Percentiles rank a stretch among this genome's conserved stretches.
Evolutionary conservation across 1,140 invertebrate genomes (phyloP).

Genomic region (Drosophila watanabei): DNA sequence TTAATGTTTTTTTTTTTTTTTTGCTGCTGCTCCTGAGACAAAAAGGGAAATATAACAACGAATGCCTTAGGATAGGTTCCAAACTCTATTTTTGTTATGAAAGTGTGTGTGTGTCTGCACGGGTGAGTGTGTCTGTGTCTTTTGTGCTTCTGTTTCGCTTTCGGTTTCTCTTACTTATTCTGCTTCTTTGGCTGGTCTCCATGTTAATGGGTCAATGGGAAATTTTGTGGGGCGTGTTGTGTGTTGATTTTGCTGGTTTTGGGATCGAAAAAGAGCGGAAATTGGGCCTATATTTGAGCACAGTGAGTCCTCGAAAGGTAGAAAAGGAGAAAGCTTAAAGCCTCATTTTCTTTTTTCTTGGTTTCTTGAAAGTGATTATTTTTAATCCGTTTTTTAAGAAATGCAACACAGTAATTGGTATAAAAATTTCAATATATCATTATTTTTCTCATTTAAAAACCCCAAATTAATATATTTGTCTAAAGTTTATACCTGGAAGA

Average conservation of each 20-base stretch:
- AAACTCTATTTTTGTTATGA: slow-evolving; percentile 62
- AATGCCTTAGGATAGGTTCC: slow-evolving; percentile 77
- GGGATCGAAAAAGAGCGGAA: slow-evolving; percentile 33
- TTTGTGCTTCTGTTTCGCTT: slow-evolving; percentile 34
- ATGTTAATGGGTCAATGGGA: slow-evolving; percentile 81
- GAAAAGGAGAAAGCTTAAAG: background rate
- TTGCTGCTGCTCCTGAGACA: slow-evolving; percentile 5
- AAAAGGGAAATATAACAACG: slow-evolving; percentile 47
- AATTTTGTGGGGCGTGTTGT: slow-evolving; percentile 66
- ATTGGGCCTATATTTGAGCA: slow-evolving; percentile 21
- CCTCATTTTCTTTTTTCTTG: too few relatives aligned
- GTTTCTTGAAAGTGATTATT: too few relatives aligned
- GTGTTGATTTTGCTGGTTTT: slow-evolving; percentile 13
- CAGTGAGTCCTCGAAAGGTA: slow-evolving; percentile 6
- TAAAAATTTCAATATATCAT: background rate
- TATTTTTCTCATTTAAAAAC: background rate
- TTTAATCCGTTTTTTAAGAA: too few relatives aligned
- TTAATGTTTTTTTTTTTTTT: background rate
- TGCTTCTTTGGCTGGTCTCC: slow-evolving; percentile 45
- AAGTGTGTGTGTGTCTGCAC: slow-evolving; percentile 19
- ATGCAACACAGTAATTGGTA: too few relatives aligned
- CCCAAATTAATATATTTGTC: background rate
- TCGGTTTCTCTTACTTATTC: slow-evolving; percentile 24
- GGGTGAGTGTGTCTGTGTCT: slow-evolving; percentile 13
- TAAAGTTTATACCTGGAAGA: background rate